Conservation (phyloP, 2,113 vertebrate genomes). For the Elephas maximus region DNA sequence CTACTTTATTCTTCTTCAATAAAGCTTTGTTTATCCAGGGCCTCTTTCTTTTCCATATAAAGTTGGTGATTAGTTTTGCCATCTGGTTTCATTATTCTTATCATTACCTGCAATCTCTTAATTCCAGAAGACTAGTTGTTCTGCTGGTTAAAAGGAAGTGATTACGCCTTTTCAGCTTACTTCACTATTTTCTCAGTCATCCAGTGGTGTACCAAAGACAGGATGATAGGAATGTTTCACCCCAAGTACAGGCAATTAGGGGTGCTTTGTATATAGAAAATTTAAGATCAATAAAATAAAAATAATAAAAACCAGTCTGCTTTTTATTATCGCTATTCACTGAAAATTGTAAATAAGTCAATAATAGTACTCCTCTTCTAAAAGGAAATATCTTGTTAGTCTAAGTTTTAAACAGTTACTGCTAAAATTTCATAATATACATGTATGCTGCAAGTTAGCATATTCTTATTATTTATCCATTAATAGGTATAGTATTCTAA, state of each 20-base stretch:
- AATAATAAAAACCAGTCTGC: background rate
- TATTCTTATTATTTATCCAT: background rate
- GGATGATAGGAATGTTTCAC: background rate
- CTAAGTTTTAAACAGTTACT: background rate
- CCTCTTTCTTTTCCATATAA: too few relatives aligned
- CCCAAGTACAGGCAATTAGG: background rate
- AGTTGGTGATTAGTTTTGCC: too few relatives aligned
- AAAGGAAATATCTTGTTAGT: background rate
- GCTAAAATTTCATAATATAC: conserved; percentile 23
- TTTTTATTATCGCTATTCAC: background rate
- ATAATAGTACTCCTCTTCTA: background rate
- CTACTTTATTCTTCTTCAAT: too few relatives aligned
- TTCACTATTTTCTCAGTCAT: background rate
- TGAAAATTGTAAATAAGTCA: background rate
- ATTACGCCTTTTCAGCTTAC: background rate
- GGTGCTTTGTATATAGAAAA: background rate
- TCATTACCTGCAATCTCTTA: conserved; percentile 42
- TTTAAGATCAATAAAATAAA: conserved; percentile 27
- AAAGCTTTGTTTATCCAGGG: too few relatives aligned
- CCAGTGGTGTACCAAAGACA: background rate
- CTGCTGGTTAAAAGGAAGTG: background rate
- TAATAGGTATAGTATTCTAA: conserved; percentile 1
- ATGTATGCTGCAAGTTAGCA: background rate
- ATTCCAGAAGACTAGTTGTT: conserved; percentile 2
- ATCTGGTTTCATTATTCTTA: conserved; percentile 1